A percentile compares a stretch with the other conserved stretches of the same genome.
These are phyloP conservation scores for Ligdia adustata DNA, from an alignment of 2,888 invertebrate genomes.

Conservation along the genomic window DNA sequence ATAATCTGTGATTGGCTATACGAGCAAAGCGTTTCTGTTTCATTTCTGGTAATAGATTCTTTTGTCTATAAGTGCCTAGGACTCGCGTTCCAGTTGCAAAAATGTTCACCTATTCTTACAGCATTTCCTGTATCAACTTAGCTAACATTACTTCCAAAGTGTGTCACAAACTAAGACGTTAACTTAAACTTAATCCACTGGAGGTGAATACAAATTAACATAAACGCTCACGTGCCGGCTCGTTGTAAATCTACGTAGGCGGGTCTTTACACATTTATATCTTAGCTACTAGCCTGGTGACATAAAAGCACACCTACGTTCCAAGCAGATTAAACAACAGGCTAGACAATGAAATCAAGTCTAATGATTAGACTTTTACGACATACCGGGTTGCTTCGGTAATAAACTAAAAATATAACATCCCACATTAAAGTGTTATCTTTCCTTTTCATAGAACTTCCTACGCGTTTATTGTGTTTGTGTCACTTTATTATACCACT, in stretches of 20 bases:
- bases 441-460: neutral
- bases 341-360: conserved; percentile 7
- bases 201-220: conserved; percentile 25
- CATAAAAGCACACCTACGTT: conserved; percentile 17
- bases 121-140: too few species aligned
- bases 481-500: too few species aligned
- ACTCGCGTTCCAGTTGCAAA: too few species aligned
- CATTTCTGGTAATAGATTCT: too few species aligned
- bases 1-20: too few species aligned
- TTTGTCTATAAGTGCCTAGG: too few species aligned
- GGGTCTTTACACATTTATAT: conserved; percentile 13
- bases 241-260: conserved; percentile 21
- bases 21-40: too few species aligned
- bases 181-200: conserved; percentile 17
- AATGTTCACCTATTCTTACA: too few species aligned
- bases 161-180: conserved; percentile 20
- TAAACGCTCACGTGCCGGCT: conserved; percentile 16
- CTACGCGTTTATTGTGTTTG: too few species aligned
- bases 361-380: conserved; percentile 8
- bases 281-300: neutral
- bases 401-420: neutral
- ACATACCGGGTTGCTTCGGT: conserved; percentile 1
- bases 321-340: conserved; percentile 1
- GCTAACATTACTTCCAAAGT: conserved; percentile 9
- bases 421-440: neutral